These are phyloP conservation scores for Epistrophe eligans DNA, from an alignment of 2,888 invertebrate genomes.

Conservation along the genomic window DNA sequence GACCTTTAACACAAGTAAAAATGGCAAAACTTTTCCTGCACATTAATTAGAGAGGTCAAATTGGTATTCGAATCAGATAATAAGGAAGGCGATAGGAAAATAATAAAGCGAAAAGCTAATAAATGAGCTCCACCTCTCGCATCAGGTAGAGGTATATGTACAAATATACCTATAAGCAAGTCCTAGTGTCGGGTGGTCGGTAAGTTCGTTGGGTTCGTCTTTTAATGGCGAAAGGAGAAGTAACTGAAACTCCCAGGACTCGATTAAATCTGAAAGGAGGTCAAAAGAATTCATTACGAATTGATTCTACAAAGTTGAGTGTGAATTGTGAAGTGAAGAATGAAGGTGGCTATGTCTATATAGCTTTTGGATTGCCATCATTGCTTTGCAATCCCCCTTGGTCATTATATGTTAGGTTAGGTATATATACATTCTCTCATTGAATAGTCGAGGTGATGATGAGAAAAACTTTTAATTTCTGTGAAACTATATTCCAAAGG, in stretches of 20 bases:
- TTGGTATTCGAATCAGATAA: conserved; percentile 58
- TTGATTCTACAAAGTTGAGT: conserved; percentile 10
- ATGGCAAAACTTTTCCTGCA: conserved; percentile 51
- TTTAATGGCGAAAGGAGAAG: conserved; percentile 3
- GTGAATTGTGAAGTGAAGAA: background rate
- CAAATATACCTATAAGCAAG: background rate
- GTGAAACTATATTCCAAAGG: background rate
- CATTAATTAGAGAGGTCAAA: conserved; percentile 61
- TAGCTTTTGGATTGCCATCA: background rate
- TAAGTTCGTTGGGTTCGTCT: background rate
- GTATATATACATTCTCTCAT: background rate
- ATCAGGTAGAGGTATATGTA: background rate
- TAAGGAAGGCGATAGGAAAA: conserved; percentile 53
- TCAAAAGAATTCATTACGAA: conserved; percentile 47
- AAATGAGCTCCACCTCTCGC: conserved; percentile 50
- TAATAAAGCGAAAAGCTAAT: conserved; percentile 63
- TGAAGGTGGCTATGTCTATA: background rate
- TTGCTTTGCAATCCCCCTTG: background rate
- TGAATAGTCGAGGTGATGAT: conserved; percentile 27
- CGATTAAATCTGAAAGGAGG: conserved; percentile 46
- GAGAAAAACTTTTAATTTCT: conserved; percentile 32
- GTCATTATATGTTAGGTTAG: background rate
- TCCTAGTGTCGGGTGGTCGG: background rate
- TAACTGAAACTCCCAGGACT: conserved; percentile 21
- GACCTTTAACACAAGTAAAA: background rate